Evolutionary conservation across 2,888 invertebrate species (phyloP).

Genomic region (Limnephilus marmoratus): DNA sequence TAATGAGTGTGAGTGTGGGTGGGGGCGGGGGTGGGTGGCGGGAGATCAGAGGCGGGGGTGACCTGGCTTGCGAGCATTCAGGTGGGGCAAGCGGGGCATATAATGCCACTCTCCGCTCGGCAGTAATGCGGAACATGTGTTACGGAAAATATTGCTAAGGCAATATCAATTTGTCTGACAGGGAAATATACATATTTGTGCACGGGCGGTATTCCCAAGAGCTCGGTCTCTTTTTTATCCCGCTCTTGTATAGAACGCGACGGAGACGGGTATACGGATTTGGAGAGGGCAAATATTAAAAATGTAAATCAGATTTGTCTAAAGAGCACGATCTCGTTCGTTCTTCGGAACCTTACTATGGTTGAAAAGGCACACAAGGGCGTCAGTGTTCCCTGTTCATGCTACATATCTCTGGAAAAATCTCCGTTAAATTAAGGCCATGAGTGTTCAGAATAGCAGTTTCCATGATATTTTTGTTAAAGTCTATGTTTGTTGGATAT

Average conservation of each 20-base stretch:
- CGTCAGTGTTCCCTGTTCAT: slow-evolving; percentile 14
- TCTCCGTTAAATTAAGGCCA: neutral
- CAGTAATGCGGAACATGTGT: slow-evolving; percentile 64
- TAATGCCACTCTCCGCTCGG: slow-evolving; percentile 51
- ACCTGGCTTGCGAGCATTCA: neutral
- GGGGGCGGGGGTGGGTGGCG: neutral
- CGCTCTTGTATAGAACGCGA: slow-evolving; percentile 28
- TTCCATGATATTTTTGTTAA: neutral
- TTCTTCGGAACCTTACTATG: slow-evolving; percentile 2
- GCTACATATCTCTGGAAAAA: neutral
- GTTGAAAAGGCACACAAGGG: neutral
- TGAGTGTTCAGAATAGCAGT: neutral
- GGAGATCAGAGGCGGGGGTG: slow-evolving; percentile 16
- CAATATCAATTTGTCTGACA: slow-evolving; percentile 65
- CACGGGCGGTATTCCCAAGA: slow-evolving; percentile 47
- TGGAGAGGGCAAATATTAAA: slow-evolving; percentile 60
- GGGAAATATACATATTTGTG: slow-evolving; percentile 63
- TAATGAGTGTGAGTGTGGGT: neutral
- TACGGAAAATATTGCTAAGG: slow-evolving; percentile 65
- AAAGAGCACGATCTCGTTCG: slow-evolving; percentile 40
- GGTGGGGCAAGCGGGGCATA: slow-evolving; percentile 44
- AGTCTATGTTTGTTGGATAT: neutral
- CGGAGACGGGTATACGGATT: slow-evolving; percentile 40
- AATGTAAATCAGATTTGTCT: slow-evolving; percentile 64
- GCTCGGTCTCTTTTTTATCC: slow-evolving; percentile 37